phyloP scores from a whole-genome alignment of 2,113 vertebrate species.

The Perca flavescens region DNA sequence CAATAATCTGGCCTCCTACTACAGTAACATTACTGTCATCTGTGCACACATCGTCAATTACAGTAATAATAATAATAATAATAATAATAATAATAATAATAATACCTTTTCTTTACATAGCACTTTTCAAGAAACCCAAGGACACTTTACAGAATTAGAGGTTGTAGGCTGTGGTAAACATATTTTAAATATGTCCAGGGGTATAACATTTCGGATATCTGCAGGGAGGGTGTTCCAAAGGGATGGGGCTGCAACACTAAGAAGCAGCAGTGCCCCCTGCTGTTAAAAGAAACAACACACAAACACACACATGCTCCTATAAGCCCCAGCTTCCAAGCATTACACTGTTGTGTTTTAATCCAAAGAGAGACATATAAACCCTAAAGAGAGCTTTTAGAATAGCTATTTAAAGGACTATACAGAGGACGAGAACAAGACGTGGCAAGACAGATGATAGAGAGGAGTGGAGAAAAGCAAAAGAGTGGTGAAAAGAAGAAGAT shows the following conservation, averaged over 20 bases:
- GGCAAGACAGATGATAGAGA: neutral
- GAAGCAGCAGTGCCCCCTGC: conserved; percentile 59
- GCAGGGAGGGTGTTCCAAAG: too few relatives aligned
- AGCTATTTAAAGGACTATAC: neutral
- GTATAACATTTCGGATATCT: too few relatives aligned
- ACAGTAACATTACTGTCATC: neutral
- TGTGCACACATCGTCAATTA: neutral
- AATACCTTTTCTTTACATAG: too few relatives aligned
- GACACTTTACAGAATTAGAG: too few relatives aligned
- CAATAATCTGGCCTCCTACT: neutral
- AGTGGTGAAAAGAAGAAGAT: neutral
- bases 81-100: too few relatives aligned
- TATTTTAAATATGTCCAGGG: too few relatives aligned
- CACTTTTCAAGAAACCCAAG: too few relatives aligned
- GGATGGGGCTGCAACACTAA: neutral
- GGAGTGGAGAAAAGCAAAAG: neutral
- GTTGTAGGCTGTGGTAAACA: too few relatives aligned
- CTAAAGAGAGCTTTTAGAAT: neutral
- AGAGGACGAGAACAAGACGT: neutral
- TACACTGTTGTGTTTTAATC: conserved; percentile 15
- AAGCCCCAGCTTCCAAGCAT: neutral
- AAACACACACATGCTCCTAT: neutral
- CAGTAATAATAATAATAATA: too few relatives aligned
- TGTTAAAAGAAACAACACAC: conserved; percentile 34
- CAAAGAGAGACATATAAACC: neutral